These are phyloP conservation scores for Harpalus rufipes DNA, from an alignment of 2,888 invertebrate species.

Conservation along the genomic window DNA sequence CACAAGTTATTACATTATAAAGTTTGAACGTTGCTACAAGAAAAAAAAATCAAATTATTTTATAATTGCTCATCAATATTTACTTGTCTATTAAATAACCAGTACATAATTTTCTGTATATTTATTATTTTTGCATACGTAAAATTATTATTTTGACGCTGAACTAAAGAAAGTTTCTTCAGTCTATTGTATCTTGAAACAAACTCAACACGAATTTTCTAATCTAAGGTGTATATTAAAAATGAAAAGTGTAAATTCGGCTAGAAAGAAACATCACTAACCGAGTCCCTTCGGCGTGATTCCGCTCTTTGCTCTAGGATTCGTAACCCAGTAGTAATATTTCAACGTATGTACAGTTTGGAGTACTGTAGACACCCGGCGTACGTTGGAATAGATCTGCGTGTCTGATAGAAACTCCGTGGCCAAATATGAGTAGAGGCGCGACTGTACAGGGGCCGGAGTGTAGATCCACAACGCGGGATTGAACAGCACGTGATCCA, in stretches of 20 bases:
- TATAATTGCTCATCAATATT: no score
- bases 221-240: background rate
- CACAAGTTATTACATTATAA: no score
- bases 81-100: no score
- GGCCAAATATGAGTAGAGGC: constrained; percentile 97
- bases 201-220: no score
- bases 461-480: constrained; percentile 99
- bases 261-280: constrained; percentile 10
- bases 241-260: background rate
- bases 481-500: constrained; percentile 99
- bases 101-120: no score
- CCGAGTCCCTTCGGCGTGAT: constrained; percentile 94
- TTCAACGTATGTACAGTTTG: constrained; percentile 99
- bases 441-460: constrained; percentile 95
- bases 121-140: no score
- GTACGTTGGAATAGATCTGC: constrained; percentile 97
- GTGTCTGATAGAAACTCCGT: constrained; percentile 99
- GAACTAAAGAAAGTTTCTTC: no score
- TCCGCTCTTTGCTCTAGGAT: constrained; percentile 96
- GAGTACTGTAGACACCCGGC: constrained; percentile 97
- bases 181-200: no score
- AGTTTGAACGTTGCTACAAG: no score
- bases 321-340: constrained; percentile 99
- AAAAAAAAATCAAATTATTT: no score
- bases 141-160: no score